Conservation (phyloP, 2,888 invertebrate genomes). For the Phragmatobia fuliginosa region DNA sequence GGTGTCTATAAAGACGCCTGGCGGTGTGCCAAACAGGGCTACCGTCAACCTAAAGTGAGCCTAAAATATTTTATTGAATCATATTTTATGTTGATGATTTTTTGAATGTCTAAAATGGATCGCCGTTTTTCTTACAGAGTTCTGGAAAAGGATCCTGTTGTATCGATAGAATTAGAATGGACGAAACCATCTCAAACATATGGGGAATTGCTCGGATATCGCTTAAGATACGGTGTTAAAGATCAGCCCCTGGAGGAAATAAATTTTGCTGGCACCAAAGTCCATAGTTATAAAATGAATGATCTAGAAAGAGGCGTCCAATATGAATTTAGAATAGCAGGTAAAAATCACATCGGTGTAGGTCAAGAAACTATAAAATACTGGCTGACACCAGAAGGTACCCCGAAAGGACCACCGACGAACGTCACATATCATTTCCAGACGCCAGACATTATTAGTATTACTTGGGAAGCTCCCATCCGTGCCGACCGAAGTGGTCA, state of each 20-base stretch:
- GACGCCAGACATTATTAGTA: conserved; percentile 96
- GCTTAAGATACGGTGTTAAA: conserved; percentile 94
- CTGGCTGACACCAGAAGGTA: conserved; percentile 97
- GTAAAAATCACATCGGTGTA: conserved; percentile 97
- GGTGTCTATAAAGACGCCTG: conserved; percentile 95
- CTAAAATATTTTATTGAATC: conserved; percentile 33
- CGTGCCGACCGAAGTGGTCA: conserved; percentile 97
- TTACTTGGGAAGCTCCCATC: conserved; percentile 95
- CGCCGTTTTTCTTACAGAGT: conserved; percentile 86
- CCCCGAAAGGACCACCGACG: conserved; percentile 94
- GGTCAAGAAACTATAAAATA: conserved; percentile 97
- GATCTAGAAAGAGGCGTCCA: conserved; percentile 96
- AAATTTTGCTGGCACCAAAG: conserved; percentile 89
- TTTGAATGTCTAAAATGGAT: conserved; percentile 32
- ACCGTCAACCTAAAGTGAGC: conserved; percentile 92
- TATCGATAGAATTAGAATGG: conserved; percentile 97
- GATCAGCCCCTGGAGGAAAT: conserved; percentile 92
- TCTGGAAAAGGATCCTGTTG: conserved; percentile 94
- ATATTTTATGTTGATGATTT: conserved; percentile 28
- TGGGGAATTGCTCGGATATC: conserved; percentile 95
- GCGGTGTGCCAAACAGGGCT: conserved; percentile 96
- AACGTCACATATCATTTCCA: conserved; percentile 95
- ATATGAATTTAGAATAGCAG: conserved; percentile 98
- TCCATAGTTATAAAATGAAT: conserved; percentile 90
- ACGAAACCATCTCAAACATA: conserved; percentile 95